Percentiles rank a stretch among this genome's conserved stretches.
Evolutionary conservation across 2,797 vertebrate species (phyloP).

Genomic region (Coregonus suidteri): DNA sequence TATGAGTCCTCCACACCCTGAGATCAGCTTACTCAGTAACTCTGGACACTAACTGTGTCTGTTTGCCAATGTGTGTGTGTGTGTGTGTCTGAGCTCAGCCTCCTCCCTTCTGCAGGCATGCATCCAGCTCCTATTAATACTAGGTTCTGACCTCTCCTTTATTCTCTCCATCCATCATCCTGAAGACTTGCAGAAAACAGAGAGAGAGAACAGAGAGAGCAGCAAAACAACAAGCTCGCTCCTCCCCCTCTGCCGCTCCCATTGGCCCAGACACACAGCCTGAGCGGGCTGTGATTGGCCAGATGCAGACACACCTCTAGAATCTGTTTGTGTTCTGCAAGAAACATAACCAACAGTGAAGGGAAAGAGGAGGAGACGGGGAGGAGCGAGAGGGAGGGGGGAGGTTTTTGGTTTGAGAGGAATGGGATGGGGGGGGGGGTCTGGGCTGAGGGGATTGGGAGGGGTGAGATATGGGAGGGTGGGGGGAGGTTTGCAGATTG

Average conservation of each 20-base stretch:
- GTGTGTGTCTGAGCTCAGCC: constrained; percentile 53
- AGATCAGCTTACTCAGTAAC: constrained; percentile 55
- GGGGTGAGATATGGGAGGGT: not conserved
- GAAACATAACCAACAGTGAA: constrained; percentile 47
- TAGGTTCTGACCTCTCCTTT: constrained; percentile 64
- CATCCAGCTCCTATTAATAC: constrained; percentile 65
- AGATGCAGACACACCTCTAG: constrained; percentile 81
- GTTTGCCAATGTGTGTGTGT: constrained; percentile 15
- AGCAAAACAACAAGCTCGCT: constrained; percentile 76
- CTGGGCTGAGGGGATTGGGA: not conserved
- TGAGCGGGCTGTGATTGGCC: constrained; percentile 73
- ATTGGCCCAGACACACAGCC: constrained; percentile 65
- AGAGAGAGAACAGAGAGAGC: constrained; percentile 35
- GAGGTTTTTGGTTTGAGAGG: constrained; percentile 13
- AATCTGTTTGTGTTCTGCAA: constrained; percentile 76
- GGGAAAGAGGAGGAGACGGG: constrained; percentile 25
- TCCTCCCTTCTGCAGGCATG: constrained; percentile 58
- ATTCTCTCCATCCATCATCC: constrained; percentile 67
- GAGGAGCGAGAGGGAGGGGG: constrained; percentile 14
- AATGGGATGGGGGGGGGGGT: not conserved
- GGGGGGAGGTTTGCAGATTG: constrained; percentile 11
- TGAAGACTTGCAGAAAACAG: constrained; percentile 40
- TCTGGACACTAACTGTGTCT: not conserved
- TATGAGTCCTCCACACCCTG: constrained; percentile 56
- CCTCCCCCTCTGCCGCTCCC: constrained; percentile 43